phyloP scores from a whole-genome alignment of 2,888 invertebrate genomes.

The Orgyia antiqua region DNA sequence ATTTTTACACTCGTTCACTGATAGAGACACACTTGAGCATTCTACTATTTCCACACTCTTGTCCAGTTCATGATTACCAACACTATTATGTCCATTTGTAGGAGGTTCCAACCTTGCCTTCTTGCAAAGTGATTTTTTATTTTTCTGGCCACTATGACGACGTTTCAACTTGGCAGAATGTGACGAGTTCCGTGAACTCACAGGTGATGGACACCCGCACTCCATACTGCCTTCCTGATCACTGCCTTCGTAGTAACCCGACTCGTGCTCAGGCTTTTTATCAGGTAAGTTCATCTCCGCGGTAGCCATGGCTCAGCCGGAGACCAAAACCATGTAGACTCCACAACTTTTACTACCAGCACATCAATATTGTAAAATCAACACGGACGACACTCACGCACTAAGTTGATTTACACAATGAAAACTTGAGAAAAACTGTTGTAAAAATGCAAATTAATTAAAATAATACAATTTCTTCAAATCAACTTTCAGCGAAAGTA shows the following conservation, averaged over 20 bases:
- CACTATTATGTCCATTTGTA: constrained; percentile 47
- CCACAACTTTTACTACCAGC: constrained; percentile 29
- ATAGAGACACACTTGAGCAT: constrained; percentile 15
- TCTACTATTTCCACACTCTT: constrained; percentile 58
- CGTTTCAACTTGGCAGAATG: constrained; percentile 61
- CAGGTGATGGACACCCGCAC: constrained; percentile 66
- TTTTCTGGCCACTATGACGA: constrained; percentile 55
- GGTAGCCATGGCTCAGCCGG: constrained; percentile 70
- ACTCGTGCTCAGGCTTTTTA: constrained; percentile 86
- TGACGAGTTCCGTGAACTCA: constrained; percentile 68
- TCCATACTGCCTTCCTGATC: constrained; percentile 80
- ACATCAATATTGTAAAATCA: constrained; percentile 28
- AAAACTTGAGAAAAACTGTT: too few relatives aligned
- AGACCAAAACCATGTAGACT: constrained; percentile 61
- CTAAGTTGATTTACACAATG: too few relatives aligned
- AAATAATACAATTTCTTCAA: constrained; percentile 37
- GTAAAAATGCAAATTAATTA: constrained; percentile 28
- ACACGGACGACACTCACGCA: too few relatives aligned
- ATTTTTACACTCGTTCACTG: constrained; percentile 41
- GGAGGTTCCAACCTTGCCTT: constrained; percentile 49
- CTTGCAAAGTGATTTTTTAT: constrained; percentile 55
- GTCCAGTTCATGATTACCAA: constrained; percentile 33
- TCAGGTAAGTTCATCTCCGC: constrained; percentile 79
- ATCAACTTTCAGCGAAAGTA: constrained; percentile 61
- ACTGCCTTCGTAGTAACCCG: constrained; percentile 90